Percentiles rank a stretch among this genome's conserved stretches.
Conservation (phyloP, 2,113 vertebrate species). For the Trinectes maculatus region DNA sequence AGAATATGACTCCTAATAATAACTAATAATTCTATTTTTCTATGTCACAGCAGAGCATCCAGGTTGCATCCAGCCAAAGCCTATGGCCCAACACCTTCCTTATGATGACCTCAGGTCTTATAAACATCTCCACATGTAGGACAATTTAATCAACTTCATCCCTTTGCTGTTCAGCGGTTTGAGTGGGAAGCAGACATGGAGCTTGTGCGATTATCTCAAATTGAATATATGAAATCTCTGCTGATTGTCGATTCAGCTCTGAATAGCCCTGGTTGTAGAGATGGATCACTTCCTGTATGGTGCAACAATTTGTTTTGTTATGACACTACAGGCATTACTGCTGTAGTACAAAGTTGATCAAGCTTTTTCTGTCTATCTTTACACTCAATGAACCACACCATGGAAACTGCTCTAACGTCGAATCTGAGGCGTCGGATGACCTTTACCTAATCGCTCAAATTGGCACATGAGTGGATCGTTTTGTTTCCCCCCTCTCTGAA, state of each 20-base stretch:
- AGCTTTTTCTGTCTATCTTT: neutral
- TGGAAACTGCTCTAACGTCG: constrained; percentile 5
- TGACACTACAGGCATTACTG: constrained; percentile 1
- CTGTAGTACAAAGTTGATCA: constrained; percentile 6
- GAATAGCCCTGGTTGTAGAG: constrained; percentile 45
- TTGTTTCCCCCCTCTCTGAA: constrained; percentile 20
- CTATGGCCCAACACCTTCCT: constrained; percentile 5
- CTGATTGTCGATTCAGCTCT: constrained; percentile 45
- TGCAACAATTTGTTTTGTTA: constrained; percentile 26
- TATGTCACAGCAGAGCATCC: no score
- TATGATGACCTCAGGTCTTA: neutral
- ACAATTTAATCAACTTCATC: constrained; percentile 29
- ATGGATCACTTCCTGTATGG: constrained; percentile 46
- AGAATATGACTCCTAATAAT: neutral
- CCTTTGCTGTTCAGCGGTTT: constrained; percentile 16
- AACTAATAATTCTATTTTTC: neutral
- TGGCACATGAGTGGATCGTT: constrained; percentile 40
- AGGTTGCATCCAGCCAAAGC: neutral
- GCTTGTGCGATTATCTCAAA: constrained; percentile 58
- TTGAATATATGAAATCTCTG: constrained; percentile 47
- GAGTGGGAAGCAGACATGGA: constrained; percentile 29
- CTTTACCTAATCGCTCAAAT: constrained; percentile 34
- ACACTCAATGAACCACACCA: neutral
- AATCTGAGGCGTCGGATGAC: constrained; percentile 30
- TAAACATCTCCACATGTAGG: constrained; percentile 13